A percentile compares a stretch with the other conserved stretches of the same genome.
phyloP scores from a whole-genome alignment of 2,888 invertebrate species.

The Capitulum mitella region DNA sequence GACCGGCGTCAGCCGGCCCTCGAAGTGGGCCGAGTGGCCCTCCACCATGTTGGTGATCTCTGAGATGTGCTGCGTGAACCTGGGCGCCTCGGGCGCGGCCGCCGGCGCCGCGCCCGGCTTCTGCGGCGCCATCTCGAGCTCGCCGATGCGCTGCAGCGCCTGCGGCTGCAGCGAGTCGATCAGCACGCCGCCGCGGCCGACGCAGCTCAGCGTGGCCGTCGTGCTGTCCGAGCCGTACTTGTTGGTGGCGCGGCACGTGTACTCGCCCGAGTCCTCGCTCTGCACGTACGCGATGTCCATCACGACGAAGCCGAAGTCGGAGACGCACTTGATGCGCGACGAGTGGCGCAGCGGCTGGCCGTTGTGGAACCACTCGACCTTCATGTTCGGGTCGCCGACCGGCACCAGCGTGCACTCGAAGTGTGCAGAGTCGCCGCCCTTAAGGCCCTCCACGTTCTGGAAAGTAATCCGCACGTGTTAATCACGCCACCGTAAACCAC shows the following conservation, averaged over 20 bases:
- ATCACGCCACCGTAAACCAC: too few species aligned
- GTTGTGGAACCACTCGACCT: slow-evolving; percentile 95
- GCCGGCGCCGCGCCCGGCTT: slow-evolving; percentile 55
- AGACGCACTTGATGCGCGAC: slow-evolving; percentile 83
- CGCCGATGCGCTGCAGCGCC: slow-evolving; percentile 76
- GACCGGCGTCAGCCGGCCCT: slow-evolving; percentile 85
- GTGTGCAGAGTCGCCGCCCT: slow-evolving; percentile 66
- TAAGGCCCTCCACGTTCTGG: slow-evolving; percentile 71
- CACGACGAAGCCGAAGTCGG: slow-evolving; percentile 90
- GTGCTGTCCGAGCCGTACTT: slow-evolving; percentile 79
- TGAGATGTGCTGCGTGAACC: slow-evolving; percentile 77
- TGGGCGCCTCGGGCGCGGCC: slow-evolving; percentile 52
- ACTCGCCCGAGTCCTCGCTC: slow-evolving; percentile 87
- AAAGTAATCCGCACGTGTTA: too few species aligned
- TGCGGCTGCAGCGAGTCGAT: slow-evolving; percentile 84
- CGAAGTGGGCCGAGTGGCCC: slow-evolving; percentile 79
- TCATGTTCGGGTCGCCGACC: slow-evolving; percentile 85
- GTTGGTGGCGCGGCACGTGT: slow-evolving; percentile 83
- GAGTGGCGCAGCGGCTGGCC: slow-evolving; percentile 81
- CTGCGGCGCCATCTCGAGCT: slow-evolving; percentile 71
- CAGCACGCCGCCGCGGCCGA: slow-evolving; percentile 77
- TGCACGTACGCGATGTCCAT: slow-evolving; percentile 91
- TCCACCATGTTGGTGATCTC: slow-evolving; percentile 81
- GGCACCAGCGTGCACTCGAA: slow-evolving; percentile 92
- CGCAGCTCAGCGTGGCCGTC: slow-evolving; percentile 70